phyloP scores from a whole-genome alignment of 2,113 vertebrate genomes.

The Bubo blakistoni region DNA sequence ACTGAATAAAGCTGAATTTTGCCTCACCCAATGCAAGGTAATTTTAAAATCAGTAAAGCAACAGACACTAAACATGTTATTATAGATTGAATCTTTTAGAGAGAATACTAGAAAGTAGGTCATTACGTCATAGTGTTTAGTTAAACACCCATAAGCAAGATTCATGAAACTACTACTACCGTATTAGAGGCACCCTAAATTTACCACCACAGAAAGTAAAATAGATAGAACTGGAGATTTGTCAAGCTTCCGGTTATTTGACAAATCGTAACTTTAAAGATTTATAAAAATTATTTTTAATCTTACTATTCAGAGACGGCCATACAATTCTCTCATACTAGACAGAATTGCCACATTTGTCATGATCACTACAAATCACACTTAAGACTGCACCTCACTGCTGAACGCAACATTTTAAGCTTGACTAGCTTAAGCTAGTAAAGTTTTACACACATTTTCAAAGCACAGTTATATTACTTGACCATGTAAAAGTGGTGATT shows the following conservation, averaged over 20 bases:
- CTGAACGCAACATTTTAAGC: background rate
- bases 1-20: background rate
- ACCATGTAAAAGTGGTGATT: background rate
- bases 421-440: background rate
- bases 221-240: background rate
- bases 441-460: background rate
- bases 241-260: background rate
- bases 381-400: background rate
- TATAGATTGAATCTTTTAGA: conserved; percentile 8
- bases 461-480: conserved; percentile 9
- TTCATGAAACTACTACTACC: background rate
- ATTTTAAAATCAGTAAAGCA: background rate
- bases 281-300: background rate
- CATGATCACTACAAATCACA: background rate
- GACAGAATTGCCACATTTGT: background rate
- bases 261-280: background rate
- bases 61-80: background rate
- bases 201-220: background rate
- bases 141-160: conserved; percentile 13
- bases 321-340: background rate
- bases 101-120: conserved; percentile 22
- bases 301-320: background rate
- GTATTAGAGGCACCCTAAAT: background rate
- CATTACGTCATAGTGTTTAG: background rate
- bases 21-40: background rate